Conservation (phyloP, 2,113 vertebrate species). For the Aspiorhynchus laticeps region DNA sequence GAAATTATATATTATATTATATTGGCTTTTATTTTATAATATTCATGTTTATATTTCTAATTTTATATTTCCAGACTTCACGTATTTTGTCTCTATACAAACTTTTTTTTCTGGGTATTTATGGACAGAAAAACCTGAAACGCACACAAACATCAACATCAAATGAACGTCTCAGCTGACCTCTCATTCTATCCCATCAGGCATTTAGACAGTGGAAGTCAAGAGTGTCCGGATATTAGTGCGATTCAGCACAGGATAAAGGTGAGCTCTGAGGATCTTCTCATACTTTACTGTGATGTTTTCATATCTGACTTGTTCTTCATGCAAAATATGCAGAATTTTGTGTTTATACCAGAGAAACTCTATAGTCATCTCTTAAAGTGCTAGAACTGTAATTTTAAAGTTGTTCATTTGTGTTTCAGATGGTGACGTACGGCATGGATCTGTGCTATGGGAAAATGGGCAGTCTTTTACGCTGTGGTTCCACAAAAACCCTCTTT, state of each 20-base stretch:
- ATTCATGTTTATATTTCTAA: too few relatives aligned
- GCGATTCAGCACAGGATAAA: slow-evolving; percentile 74
- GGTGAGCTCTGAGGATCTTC: slow-evolving; percentile 61
- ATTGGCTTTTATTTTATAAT: too few relatives aligned
- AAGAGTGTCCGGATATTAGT: slow-evolving; percentile 66
- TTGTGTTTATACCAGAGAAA: too few relatives aligned
- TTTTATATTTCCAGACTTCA: too few relatives aligned
- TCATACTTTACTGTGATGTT: not conserved
- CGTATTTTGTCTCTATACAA: too few relatives aligned
- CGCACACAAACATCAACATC: not conserved
- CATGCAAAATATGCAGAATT: too few relatives aligned
- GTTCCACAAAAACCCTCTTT: slow-evolving; percentile 77
- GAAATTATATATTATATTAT: too few relatives aligned
- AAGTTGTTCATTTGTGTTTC: not conserved
- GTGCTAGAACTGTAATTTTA: too few relatives aligned
- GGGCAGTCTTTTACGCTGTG: slow-evolving; percentile 79
- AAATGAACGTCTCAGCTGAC: not conserved
- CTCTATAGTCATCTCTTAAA: too few relatives aligned
- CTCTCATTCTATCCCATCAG: slow-evolving; percentile 61
- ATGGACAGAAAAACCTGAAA: not conserved
- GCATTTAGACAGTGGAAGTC: slow-evolving; percentile 67
- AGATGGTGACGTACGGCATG: slow-evolving; percentile 77
- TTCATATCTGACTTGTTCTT: too few relatives aligned
- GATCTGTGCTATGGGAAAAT: slow-evolving; percentile 77
- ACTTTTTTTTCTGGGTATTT: not conserved